Evolutionary conservation across 2,888 invertebrate genomes (phyloP), one percentile per base, ranked within the genome.

Genomic region (Pachycephus smyrnensis): DNA sequence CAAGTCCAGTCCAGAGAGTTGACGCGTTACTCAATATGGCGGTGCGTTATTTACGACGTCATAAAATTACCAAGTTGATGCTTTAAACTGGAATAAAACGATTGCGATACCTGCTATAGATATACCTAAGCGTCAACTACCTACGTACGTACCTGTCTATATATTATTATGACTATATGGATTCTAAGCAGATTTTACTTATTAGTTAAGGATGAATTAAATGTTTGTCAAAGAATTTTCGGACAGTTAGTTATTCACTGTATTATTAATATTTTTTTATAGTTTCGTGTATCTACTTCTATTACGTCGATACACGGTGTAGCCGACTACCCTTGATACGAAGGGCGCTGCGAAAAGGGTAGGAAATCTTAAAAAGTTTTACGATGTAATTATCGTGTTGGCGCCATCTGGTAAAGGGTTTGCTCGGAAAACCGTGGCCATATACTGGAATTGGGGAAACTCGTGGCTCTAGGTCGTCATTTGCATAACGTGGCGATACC

Each of bases 21-120:
- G 89, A 89, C 89, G 87, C 89, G 90, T 90, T 90, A 90, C 90
- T 90, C 89, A 86, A 88, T 90, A 88, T 89, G 86, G 84, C 83
- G 83, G 83, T 81, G 86, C 83, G 87, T 90, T 89, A 86, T 91
- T 91, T 91, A 91, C 89, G 90, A 88, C 84, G 86, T 87, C 89
- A 88, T 91, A 90, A 91, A 91, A 90, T 90, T 90, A 91, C 89
- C 85, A 85, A 88, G 87, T 88, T 89, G 89, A 91, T 89, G 88
- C 86, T 87, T 86, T 87, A 87, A 89, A 90, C 86, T 87, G 88
- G 88, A 87, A 89, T 89, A 87, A 88, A 88, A 89, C 88, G 89
- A 88, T 88, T 83, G 86, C 85, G 82, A 84, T 30, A 33, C 36
- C 23, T 30, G 23, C 11, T 55, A 55, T 23, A 55, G 23, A 55